A percentile compares a stretch with the other conserved stretches of the same genome.
Evolutionary conservation across 37 sponge, comb jelly and placozoan species (phyloP).

Genomic region (Aplysina aerophoba): DNA sequence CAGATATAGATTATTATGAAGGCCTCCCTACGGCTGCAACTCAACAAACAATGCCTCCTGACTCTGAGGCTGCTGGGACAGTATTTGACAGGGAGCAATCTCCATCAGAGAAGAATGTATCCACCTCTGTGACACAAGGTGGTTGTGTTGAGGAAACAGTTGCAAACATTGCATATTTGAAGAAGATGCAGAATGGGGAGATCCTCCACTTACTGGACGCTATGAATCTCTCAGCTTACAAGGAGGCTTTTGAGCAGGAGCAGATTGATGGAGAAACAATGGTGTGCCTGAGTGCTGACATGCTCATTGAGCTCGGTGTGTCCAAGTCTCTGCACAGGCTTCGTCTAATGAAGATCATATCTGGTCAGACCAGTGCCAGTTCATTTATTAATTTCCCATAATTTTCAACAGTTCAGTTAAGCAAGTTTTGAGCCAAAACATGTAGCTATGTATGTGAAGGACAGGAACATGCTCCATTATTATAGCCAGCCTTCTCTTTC

Average conservation of each 20-base stretch:
- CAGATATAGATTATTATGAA: no score
- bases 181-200: not conserved
- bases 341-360: not conserved
- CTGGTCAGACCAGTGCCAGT: not conserved
- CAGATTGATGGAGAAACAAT: constrained; percentile 17
- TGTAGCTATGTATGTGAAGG: no score
- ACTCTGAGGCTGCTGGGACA: not conserved
- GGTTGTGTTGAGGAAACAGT: not conserved
- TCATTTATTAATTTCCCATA: no score
- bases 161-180: not conserved
- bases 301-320: constrained; percentile 13
- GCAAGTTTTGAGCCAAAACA: no score
- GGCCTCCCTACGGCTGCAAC: not conserved
- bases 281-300: not conserved
- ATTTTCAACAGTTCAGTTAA: not conserved
- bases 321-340: constrained; percentile 5
- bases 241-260: not conserved
- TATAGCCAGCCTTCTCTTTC: no score
- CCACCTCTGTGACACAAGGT: not conserved
- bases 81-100: not conserved
- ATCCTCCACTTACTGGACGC: not conserved
- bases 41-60: not conserved
- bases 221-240: constrained; percentile 19
- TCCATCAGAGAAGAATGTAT: no score
- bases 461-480: not conserved